Evolutionary conservation across 2,113 vertebrate species (phyloP).

Genomic region (Malaclemys terrapin): DNA sequence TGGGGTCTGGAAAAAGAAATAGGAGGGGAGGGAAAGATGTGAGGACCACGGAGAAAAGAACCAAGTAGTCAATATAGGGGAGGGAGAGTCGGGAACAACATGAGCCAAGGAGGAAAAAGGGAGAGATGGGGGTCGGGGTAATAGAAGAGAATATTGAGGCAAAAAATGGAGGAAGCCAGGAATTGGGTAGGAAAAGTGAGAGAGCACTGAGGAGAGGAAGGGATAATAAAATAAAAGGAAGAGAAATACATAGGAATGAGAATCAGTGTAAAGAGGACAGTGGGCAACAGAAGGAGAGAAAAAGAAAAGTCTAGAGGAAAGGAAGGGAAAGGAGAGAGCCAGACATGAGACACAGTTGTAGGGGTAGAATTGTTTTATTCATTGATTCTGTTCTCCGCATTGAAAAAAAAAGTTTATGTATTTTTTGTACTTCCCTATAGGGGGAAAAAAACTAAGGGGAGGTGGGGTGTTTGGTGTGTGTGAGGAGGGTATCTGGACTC

Average conservation of each 20-base stretch:
- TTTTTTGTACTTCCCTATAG: no score
- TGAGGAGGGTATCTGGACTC: no score
- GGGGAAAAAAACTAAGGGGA: no score
- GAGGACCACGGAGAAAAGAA: not conserved
- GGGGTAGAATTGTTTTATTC: no score
- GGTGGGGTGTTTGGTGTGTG: no score
- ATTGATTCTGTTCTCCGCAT: no score
- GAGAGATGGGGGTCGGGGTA: not conserved
- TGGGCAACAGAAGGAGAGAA: not conserved
- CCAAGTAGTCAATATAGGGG: accelerated
- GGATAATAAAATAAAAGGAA: not conserved
- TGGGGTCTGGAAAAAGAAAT: not conserved
- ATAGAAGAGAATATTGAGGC: not conserved
- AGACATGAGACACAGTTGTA: no score
- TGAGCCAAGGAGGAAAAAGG: not conserved
- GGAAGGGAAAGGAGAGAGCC: not conserved
- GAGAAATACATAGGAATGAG: not conserved
- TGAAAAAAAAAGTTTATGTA: no score
- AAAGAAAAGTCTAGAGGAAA: not conserved
- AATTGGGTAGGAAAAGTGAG: not conserved
- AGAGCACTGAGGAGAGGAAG: not conserved
- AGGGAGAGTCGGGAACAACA: not conserved
- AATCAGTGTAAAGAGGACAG: not conserved
- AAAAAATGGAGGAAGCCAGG: not conserved
- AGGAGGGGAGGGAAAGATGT: not conserved